A percentile compares a stretch with the other conserved stretches of the same genome.
Evolutionary conservation across 2,797 vertebrate species (phyloP).

Genomic region (Bradypodion ventrale): DNA sequence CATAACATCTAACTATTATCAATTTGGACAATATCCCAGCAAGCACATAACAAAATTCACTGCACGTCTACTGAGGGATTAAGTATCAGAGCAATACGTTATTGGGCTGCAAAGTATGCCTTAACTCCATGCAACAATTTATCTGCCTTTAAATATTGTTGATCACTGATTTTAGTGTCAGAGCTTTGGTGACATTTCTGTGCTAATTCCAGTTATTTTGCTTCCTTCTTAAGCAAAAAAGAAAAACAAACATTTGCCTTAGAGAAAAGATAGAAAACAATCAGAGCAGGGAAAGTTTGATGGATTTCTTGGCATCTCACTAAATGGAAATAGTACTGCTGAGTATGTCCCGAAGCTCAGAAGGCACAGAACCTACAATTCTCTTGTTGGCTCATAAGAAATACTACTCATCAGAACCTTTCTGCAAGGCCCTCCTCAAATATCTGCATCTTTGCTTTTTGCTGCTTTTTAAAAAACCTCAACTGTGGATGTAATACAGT

Average conservation of each 20-base stretch:
- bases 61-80: too few species aligned
- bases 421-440: not conserved
- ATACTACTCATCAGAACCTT: not conserved
- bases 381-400: not conserved
- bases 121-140: too few species aligned
- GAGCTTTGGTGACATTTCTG: too few species aligned
- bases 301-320: not conserved
- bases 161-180: too few species aligned
- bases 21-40: too few species aligned
- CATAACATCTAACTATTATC: too few species aligned
- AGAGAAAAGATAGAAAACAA: too few species aligned
- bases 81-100: too few species aligned
- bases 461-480: not conserved
- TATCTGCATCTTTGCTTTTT: not conserved
- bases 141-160: too few species aligned
- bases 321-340: not conserved
- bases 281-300: not conserved
- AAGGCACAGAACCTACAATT: not conserved
- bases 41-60: too few species aligned
- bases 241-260: too few species aligned
- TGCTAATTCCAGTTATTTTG: not conserved
- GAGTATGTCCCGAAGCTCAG: not conserved
- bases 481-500: not conserved
- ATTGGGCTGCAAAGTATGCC: too few species aligned
- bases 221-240: not conserved